Evolutionary conservation across 2,113 vertebrate genomes (phyloP), one percentile per base, ranked within the genome.

Genomic region (Pseudopipra pipra): DNA sequence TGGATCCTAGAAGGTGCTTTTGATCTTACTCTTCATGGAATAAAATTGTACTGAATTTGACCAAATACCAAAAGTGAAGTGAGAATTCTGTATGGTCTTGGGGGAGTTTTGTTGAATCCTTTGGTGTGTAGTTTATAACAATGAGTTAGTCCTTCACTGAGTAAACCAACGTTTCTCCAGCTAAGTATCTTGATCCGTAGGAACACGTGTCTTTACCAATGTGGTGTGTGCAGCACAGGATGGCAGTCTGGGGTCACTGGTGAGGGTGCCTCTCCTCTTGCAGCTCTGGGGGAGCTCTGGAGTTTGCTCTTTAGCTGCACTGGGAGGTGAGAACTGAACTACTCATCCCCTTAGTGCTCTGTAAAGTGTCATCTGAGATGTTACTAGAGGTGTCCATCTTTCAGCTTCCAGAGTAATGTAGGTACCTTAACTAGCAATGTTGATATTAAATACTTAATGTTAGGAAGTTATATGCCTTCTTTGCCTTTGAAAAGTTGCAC

Each of bases 51-150:
- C 1, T 52, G 33, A 80, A 76, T 37, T 62, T 72, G n/a, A 37
- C 18, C 82, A 77, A 85, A 66, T 28, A 3, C 5, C 13, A 28
- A 14, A 87, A 51, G 1, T 56, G 35, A 83, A 3, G 49, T 51
- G 9, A 73, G 8, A 20, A 43, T 70, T 73, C 30, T 66, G 10
- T n/a, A 14, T 27, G 1, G 16, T 14, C 27, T 41, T 31, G 19
- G 1, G 3, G 25, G 11, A 5, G 0, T 11, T 15, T 23, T 11
- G 46, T 44, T 31, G 37, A 8, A 14, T 3, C 31, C 19, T 52
- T 12, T 27, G 49, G 56, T 39, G 8, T 33, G 2, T 2, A 22
- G 28, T 44, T 16, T 23, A 16, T 56, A 70, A 22, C 3, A 65
- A 37, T 11, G 16, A 65, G 13, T 33, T 7, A 52, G 1, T 19